Conservation (phyloP, 2,113 vertebrate genomes). For the Phoenicopterus ruber region DNA sequence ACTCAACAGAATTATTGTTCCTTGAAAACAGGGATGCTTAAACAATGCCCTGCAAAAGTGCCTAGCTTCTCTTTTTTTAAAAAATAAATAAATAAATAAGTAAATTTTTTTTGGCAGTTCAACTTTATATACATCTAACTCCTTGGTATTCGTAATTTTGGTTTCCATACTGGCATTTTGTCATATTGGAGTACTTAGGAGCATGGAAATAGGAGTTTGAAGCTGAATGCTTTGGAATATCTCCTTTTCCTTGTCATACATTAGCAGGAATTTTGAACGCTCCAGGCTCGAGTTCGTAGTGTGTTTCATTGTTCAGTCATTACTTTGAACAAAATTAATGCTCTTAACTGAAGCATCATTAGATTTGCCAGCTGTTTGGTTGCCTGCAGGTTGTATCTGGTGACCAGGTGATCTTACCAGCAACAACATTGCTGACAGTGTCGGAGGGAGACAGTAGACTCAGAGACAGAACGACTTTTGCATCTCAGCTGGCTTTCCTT, state of each 20-base stretch:
- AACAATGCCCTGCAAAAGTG: neutral
- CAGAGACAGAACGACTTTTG: neutral
- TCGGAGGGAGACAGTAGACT: neutral
- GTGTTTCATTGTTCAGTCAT: neutral
- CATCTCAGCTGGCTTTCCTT: neutral
- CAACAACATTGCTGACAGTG: neutral
- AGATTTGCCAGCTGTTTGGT: neutral
- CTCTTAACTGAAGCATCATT: neutral
- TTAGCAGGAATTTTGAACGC: neutral
- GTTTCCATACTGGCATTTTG: neutral
- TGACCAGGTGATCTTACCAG: neutral
- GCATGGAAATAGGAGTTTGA: neutral
- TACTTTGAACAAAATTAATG: neutral
- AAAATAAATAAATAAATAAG: too few relatives aligned
- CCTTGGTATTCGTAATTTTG: neutral
- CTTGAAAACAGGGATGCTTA: neutral
- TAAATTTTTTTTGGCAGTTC: neutral
- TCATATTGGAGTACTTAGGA: neutral
- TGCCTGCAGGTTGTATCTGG: neutral
- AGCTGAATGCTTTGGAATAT: neutral
- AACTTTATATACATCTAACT: neutral
- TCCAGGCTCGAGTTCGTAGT: rapidly evolving
- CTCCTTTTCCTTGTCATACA: neutral
- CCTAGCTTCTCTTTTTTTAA: neutral
- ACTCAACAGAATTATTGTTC: neutral